A percentile compares a stretch with the other conserved stretches of the same genome.
Evolutionary conservation across 2,888 invertebrate genomes (phyloP).

Genomic region (Drosophila pseudotakahashii): DNA sequence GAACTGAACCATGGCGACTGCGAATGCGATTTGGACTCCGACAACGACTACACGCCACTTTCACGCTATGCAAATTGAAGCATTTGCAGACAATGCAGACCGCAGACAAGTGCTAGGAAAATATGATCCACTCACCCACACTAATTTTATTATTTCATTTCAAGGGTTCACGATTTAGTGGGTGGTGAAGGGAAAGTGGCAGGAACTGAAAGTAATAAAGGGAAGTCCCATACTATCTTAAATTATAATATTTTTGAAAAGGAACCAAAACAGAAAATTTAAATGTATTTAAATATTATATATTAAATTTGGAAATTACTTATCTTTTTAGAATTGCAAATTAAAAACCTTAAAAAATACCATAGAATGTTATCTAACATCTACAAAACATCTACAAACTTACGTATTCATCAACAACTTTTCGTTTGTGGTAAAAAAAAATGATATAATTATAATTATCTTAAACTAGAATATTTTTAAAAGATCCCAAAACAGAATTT

Average conservation of each 20-base stretch:
- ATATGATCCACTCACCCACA: slow-evolving; percentile 37
- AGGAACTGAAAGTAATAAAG: slow-evolving; percentile 1
- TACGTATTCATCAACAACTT: no score
- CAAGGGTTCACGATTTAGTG: slow-evolving; percentile 18
- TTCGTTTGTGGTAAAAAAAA: no score
- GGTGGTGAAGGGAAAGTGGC: slow-evolving; percentile 27
- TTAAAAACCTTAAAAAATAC: no score
- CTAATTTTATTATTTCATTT: slow-evolving; percentile 1
- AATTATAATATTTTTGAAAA: not conserved
- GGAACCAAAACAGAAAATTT: no score
- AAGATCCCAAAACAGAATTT: no score
- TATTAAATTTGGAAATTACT: no score
- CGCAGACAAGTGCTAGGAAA: slow-evolving; percentile 44
- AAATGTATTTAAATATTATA: no score
- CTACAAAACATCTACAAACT: no score
- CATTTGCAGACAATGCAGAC: slow-evolving; percentile 57
- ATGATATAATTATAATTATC: no score
- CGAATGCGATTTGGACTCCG: slow-evolving; percentile 2
- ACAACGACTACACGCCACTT: slow-evolving; percentile 33
- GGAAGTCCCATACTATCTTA: not conserved
- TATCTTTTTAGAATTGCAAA: no score
- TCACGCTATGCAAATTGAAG: slow-evolving; percentile 74
- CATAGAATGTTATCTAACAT: no score
- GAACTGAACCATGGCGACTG: slow-evolving; percentile 68
- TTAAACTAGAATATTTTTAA: no score